phyloP scores from a whole-genome alignment of 2,113 vertebrate species.

The Corydoras maculifer region DNA sequence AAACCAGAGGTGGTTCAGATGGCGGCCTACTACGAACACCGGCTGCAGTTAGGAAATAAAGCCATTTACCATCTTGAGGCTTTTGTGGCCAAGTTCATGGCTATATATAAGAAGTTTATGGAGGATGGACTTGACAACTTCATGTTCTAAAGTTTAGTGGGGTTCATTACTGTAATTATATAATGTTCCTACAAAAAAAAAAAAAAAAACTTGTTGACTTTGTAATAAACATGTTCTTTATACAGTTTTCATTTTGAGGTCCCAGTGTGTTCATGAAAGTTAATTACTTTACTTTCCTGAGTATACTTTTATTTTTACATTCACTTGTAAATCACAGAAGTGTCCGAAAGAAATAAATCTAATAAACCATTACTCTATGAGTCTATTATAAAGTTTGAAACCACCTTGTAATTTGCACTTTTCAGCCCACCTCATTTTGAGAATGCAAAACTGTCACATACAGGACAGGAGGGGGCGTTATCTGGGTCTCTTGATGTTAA shows the following conservation, averaged over 20 bases:
- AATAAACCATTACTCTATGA: too few species aligned
- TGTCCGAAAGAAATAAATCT: too few species aligned
- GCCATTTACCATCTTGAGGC: conserved; percentile 96
- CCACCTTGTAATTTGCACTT: too few species aligned
- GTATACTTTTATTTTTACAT: too few species aligned
- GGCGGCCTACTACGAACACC: conserved; percentile 90
- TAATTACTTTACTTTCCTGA: too few species aligned
- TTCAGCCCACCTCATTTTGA: too few species aligned
- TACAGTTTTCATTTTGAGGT: too few species aligned
- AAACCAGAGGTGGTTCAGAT: conserved; percentile 91
- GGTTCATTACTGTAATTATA: background rate
- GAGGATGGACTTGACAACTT: conserved; percentile 93
- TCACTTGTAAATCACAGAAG: too few species aligned
- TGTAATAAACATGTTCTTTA: conserved; percentile 29
- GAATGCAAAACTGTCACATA: too few species aligned
- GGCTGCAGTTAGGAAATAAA: conserved; percentile 90
- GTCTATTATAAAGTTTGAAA: too few species aligned
- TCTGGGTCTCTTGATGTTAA: conserved; percentile 71
- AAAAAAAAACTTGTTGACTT: conserved; percentile 1
- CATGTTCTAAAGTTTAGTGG: conserved; percentile 71
- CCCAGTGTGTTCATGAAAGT: too few species aligned
- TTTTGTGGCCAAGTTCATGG: conserved; percentile 96
- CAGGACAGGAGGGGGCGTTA: conserved; percentile 24
- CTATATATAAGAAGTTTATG: conserved; percentile 98
- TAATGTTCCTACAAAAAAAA: too few species aligned